Conservation (phyloP, 1,140 invertebrate species). For the Heterodera schachtii region DNA sequence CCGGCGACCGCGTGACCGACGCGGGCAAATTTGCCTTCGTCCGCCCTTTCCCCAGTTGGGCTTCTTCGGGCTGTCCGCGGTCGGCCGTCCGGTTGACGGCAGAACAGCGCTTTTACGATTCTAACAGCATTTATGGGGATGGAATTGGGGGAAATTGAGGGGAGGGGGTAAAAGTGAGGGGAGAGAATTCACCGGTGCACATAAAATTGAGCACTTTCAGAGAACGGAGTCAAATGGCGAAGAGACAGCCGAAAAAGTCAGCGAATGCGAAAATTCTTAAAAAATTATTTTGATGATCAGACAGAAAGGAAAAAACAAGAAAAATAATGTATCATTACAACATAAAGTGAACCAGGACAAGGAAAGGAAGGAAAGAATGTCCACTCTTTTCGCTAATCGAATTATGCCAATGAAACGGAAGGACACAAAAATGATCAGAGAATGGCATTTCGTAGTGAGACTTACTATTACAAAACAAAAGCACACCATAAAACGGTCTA, state of each 20-base stretch:
- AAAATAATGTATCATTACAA: neutral
- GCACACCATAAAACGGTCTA: too few species aligned
- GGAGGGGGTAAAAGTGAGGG: neutral
- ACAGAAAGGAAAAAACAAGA: neutral
- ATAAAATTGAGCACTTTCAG: neutral
- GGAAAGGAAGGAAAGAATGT: neutral
- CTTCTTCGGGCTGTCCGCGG: too few species aligned
- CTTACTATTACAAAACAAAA: too few species aligned
- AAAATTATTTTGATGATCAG: neutral
- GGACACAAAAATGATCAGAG: too few species aligned
- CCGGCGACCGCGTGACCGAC: neutral
- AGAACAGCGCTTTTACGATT: constrained; percentile 5
- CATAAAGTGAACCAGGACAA: neutral
- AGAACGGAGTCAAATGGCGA: neutral
- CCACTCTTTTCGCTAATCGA: neutral
- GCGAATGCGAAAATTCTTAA: neutral
- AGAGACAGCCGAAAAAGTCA: neutral
- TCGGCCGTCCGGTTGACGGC: neutral
- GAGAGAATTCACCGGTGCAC: neutral
- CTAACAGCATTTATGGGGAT: constrained; percentile 1
- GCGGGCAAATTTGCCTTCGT: neutral
- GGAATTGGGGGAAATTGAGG: neutral
- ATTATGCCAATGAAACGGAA: neutral
- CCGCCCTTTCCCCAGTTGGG: neutral
- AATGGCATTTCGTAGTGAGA: too few species aligned